Conservation (phyloP, 2,888 invertebrate species). For the Ichneumoninae sp. region DNA sequence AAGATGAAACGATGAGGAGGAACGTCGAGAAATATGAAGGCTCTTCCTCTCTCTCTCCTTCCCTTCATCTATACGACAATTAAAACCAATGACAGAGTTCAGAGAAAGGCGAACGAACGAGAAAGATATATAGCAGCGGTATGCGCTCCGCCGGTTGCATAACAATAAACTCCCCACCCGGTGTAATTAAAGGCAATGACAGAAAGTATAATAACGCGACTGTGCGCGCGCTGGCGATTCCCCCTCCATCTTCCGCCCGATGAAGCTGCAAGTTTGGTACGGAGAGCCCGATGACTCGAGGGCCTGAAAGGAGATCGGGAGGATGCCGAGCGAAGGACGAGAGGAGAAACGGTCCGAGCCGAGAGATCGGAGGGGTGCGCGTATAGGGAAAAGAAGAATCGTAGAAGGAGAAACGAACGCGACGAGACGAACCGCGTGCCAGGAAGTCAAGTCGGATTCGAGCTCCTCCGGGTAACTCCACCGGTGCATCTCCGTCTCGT, state of each 20-base stretch:
- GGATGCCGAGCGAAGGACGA: constrained; percentile 39
- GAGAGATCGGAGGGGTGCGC: neutral
- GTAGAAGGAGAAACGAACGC: constrained; percentile 60
- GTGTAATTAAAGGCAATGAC: constrained; percentile 77
- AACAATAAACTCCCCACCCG: constrained; percentile 70
- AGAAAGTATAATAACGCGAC: constrained; percentile 70
- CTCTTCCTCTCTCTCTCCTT: neutral
- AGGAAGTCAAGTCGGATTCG: constrained; percentile 83
- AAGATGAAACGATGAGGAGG: neutral
- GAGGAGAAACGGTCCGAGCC: constrained; percentile 55
- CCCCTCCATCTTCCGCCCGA: constrained; percentile 14
- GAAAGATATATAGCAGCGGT: constrained; percentile 61
- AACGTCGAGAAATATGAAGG: neutral
- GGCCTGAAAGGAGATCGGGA: constrained; percentile 39
- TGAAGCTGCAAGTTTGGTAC: constrained; percentile 53
- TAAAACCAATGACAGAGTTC: constrained; percentile 56
- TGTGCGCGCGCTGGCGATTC: constrained; percentile 21
- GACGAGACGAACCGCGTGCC: constrained; percentile 77
- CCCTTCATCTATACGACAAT: constrained; percentile 25
- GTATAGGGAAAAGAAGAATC: constrained; percentile 45
- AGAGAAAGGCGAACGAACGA: constrained; percentile 63
- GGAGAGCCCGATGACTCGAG: constrained; percentile 32
- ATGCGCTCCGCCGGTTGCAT: constrained; percentile 68
- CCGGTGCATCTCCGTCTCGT: neutral
- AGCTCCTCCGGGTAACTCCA: constrained; percentile 64